Evolutionary conservation across 2,113 vertebrate species (phyloP).

Genomic region (Paramormyrops kingsleyae): DNA sequence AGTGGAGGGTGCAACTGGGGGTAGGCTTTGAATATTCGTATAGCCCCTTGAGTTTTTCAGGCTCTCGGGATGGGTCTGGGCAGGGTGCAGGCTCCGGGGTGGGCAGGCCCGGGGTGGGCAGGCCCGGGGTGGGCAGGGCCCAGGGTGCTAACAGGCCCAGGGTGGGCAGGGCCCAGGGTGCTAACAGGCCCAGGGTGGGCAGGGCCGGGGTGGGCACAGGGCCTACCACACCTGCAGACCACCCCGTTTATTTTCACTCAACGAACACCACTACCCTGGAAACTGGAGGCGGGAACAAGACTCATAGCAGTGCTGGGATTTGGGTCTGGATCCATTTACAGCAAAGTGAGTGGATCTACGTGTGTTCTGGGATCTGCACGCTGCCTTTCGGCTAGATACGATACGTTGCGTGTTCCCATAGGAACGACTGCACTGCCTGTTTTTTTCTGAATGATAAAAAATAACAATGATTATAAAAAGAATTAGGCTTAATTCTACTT

Average conservation of each 20-base stretch:
- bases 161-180: neutral
- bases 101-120: neutral
- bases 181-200: neutral
- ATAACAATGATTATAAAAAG: neutral
- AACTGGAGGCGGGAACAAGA: neutral
- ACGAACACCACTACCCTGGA: neutral
- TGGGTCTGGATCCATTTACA: neutral
- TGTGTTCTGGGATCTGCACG: neutral
- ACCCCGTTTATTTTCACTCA: slow-evolving; percentile 7
- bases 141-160: neutral
- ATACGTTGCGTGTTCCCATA: neutral
- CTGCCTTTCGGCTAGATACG: neutral
- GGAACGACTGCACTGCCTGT: neutral
- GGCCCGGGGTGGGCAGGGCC: neutral
- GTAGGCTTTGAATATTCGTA: neutral
- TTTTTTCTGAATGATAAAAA: neutral
- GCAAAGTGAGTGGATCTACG: neutral
- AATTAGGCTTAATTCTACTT: neutral
- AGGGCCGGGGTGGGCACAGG: neutral
- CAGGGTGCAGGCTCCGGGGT: neutral
- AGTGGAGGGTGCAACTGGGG: neutral
- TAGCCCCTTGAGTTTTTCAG: neutral
- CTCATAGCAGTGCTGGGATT: neutral
- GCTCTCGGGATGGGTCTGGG: neutral
- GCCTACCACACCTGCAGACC: neutral